Evolutionary conservation across 2,797 vertebrate species (phyloP), one percentile per base, ranked within the genome.

Genomic region (Danionella dracula): DNA sequence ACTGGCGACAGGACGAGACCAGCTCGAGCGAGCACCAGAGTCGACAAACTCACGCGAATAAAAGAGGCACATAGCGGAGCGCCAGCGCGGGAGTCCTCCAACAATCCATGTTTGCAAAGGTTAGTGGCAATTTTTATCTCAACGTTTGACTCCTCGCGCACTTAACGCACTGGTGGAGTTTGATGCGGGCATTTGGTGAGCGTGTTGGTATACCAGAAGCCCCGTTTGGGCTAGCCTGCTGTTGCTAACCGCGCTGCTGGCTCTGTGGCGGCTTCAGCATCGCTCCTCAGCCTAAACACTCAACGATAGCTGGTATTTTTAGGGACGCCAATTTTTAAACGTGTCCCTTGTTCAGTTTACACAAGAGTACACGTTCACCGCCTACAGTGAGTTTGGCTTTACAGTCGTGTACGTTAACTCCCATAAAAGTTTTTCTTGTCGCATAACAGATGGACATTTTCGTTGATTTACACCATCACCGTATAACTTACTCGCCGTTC

Each of bases 221-320:
- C 17, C 59, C 44, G 58, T 54, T 57, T 56, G 40, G 64, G 51
- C 42, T 63, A 65, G 68, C 60, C 62, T 58, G 68, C 45, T 65
- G 53, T 13, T 5, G 63, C 56, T 68, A 68, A 54, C 19, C 0
- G 46, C 15, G 7, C 35, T n/a, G n/a, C n/a, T 12, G 34, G 20
- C 34, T 29, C 7, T 31, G 35, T 51, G 15, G 44, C 40, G 40
- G 12, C 34, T 27, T 35, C 19, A 19, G 32, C 34, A 56, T 48
- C 42, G 15, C 13, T 66, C 55, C n/a, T 13, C 16, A 46, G 62
- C 13, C 45, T 54, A 4, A 9, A 29, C 6, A 19, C 15, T 11
- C 4, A 46, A 46, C 48, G 29, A 62, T 13, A 13, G 1, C 29
- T 7, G 5, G 4, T 51, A 16, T 45, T 65, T 45, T 5, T 1